Evolutionary conservation across 2,888 invertebrate species (phyloP).

Genomic region (Mythimna vitellina): DNA sequence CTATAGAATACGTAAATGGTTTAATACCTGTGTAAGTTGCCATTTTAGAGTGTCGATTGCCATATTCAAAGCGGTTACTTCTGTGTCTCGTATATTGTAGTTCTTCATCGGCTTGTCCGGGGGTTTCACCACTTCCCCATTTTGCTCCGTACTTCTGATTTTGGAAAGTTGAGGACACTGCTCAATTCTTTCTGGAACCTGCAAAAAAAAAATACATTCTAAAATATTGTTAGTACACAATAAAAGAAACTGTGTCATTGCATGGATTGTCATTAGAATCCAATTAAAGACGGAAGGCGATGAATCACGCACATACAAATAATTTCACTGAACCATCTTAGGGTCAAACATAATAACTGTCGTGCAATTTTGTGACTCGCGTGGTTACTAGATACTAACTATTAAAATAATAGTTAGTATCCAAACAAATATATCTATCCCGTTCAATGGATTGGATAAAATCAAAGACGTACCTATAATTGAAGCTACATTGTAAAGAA

Average conservation of each 20-base stretch:
- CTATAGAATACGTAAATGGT: background rate
- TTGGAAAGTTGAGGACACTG: constrained; percentile 81
- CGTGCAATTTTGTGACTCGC: constrained; percentile 68
- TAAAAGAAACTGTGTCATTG: constrained; percentile 66
- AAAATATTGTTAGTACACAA: constrained; percentile 33
- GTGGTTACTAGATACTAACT: background rate
- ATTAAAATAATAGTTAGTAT: constrained; percentile 19
- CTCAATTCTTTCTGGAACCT: constrained; percentile 86
- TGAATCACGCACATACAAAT: constrained; percentile 71
- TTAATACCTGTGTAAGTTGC: constrained; percentile 93
- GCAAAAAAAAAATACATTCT: constrained; percentile 70
- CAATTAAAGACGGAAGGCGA: constrained; percentile 67
- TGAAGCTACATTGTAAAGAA: constrained; percentile 35
- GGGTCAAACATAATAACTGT: constrained; percentile 63
- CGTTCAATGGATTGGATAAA: constrained; percentile 22
- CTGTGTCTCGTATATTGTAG: constrained; percentile 77
- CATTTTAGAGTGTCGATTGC: constrained; percentile 93
- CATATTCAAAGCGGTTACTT: constrained; percentile 90
- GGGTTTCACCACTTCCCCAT: constrained; percentile 74
- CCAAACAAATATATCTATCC: constrained; percentile 13
- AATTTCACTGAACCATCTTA: constrained; percentile 73
- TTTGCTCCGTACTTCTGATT: constrained; percentile 75
- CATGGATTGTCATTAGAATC: constrained; percentile 69
- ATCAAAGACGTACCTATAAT: constrained; percentile 35
- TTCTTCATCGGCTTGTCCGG: constrained; percentile 72